Conservation (phyloP, 2,888 invertebrate species). For the Phlogophora meticulosa region DNA sequence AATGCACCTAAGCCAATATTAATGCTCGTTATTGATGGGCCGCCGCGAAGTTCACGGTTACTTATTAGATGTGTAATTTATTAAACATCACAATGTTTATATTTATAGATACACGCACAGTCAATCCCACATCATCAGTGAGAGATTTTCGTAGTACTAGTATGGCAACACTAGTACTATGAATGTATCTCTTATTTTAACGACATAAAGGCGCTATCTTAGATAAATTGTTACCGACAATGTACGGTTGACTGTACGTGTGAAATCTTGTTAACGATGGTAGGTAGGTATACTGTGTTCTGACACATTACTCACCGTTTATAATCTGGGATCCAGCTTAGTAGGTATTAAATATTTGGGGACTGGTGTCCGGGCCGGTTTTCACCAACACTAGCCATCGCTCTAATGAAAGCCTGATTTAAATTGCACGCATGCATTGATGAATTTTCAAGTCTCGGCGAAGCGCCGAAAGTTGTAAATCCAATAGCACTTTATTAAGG, state of each 20-base stretch:
- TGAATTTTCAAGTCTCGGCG: too few relatives aligned
- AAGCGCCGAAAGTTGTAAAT: too few relatives aligned
- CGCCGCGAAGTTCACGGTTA: constrained; percentile 85
- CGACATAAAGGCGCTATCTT: too few relatives aligned
- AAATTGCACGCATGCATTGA: too few relatives aligned
- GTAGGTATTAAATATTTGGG: background rate
- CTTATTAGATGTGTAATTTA: constrained; percentile 85
- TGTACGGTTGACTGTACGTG: constrained; percentile 71
- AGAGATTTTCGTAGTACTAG: too few relatives aligned
- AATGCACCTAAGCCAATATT: constrained; percentile 87
- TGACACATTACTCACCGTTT: background rate
- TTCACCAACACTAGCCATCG: background rate
- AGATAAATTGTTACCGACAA: too few relatives aligned
- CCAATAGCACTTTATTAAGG: too few relatives aligned
- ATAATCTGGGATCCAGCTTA: background rate
- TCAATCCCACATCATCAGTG: too few relatives aligned
- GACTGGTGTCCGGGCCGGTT: background rate
- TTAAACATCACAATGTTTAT: constrained; percentile 77
- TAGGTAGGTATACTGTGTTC: constrained; percentile 56
- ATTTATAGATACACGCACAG: constrained; percentile 76
- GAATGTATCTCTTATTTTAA: too few relatives aligned
- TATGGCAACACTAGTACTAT: too few relatives aligned
- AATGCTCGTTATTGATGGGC: constrained; percentile 88
- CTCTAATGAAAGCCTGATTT: too few relatives aligned
- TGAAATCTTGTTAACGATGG: constrained; percentile 73